Evolutionary conservation across 1,140 invertebrate genomes (phyloP).

Genomic region (Phymorhynchus buccinoides): DNA sequence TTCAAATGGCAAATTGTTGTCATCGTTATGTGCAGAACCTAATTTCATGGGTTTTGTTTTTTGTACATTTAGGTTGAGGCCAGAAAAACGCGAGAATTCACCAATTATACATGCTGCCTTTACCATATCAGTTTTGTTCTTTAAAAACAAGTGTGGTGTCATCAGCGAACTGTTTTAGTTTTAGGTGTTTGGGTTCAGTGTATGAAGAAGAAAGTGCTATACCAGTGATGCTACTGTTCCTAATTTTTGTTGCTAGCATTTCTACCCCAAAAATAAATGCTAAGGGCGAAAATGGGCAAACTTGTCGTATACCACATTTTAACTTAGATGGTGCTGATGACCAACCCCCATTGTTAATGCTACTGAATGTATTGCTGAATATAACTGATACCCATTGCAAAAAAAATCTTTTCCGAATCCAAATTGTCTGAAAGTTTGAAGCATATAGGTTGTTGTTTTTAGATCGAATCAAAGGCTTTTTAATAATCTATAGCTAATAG

Average conservation of each 20-base stretch:
- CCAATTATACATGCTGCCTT: background rate
- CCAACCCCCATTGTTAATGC: background rate
- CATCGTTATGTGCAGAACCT: too few relatives aligned
- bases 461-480: background rate
- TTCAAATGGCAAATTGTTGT: background rate
- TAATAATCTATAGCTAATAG: background rate
- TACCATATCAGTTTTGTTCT: background rate
- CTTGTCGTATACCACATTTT: background rate
- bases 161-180: background rate
- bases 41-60: background rate
- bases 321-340: background rate
- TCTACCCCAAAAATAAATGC: background rate
- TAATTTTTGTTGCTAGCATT: background rate
- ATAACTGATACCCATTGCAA: too few relatives aligned
- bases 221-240: background rate
- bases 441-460: background rate
- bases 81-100: background rate
- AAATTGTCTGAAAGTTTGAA: background rate
- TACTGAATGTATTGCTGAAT: background rate
- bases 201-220: background rate
- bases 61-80: background rate
- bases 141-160: background rate
- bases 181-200: background rate
- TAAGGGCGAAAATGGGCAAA: background rate
- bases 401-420: background rate